phyloP scores from a whole-genome alignment of 2,797 vertebrate genomes.

The Pipistrellus nathusii region DNA sequence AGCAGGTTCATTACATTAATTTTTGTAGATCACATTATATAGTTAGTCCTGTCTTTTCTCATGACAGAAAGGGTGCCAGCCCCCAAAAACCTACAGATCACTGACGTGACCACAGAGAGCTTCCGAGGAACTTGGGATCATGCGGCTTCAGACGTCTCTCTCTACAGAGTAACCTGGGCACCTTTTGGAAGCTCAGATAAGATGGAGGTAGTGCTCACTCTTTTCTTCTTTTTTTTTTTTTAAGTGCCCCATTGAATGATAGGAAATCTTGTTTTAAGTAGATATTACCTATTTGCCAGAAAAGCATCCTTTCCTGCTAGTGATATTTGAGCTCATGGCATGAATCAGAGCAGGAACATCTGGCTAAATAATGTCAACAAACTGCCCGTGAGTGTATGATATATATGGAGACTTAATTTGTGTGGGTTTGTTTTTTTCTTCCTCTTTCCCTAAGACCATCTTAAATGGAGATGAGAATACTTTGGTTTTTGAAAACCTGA shows the following conservation, averaged over 20 bases:
- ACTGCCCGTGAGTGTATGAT: background rate
- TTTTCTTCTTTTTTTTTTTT: background rate
- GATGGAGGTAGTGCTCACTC: constrained; percentile 85
- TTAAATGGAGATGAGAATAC: constrained; percentile 91
- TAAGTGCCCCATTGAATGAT: background rate
- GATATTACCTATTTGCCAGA: background rate
- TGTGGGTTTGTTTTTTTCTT: background rate
- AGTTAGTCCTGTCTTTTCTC: constrained; percentile 56
- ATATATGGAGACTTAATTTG: background rate
- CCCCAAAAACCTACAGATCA: constrained; percentile 93
- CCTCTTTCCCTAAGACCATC: constrained; percentile 89
- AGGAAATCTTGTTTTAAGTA: background rate
- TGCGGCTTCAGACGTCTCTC: constrained; percentile 94
- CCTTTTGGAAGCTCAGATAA: constrained; percentile 88
- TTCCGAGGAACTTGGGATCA: constrained; percentile 96
- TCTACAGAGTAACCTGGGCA: constrained; percentile 94
- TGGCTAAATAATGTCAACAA: constrained; percentile 6
- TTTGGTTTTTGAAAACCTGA: constrained; percentile 91
- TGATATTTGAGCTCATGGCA: background rate
- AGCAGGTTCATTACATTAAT: background rate
- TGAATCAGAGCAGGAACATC: background rate
- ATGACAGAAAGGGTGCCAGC: constrained; percentile 93
- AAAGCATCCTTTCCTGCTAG: constrained; percentile 41
- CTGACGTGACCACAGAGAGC: constrained; percentile 92
- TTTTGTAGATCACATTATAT: constrained; percentile 26